Evolutionary conservation across 2,113 vertebrate species (phyloP), one percentile per base, ranked within the genome.

Genomic region (Struthidea cinerea): DNA sequence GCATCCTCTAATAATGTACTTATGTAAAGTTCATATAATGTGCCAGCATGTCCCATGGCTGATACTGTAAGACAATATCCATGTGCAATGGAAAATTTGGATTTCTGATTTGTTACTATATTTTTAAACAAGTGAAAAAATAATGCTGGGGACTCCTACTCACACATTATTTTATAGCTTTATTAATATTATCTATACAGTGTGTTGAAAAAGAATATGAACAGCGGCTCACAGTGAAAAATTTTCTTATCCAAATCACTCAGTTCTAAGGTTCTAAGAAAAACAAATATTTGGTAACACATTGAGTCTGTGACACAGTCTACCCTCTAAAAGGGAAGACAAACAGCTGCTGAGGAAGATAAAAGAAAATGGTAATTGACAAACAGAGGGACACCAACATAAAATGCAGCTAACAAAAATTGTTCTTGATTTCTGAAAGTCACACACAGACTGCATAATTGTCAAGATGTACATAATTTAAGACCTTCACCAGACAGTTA

Each of bases 261-360:
- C 53, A 33, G 33, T 88, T 89, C 67, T 78, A 64, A 87, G 75
- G 47, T 93, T 96, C 64, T 64, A 87, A 70, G 80, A 89, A 95
- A 96, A 96, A 65, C 39, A 96, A 96, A 88, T 96, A 97, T 93
- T 95, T 94, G 76, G 39, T 86, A 91, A 91, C 32, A 89, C 37
- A 85, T 37, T 68, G 59, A 68, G 17, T 68, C 60, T 89, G 46
- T 89, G 90, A 92, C 88, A 80, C 27, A 56, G 80, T 70, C 59
- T 78, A 67, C 32, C 26, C 42, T 89, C 57, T 92, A 69, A 94
- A 97, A 95, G 53, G 22, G 86, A 89, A 93, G 84, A 76, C n/a
- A 87, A 96, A 93, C 93, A 95, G 56, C 95, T 97, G 95, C 88
- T 24, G 53, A 87, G 67, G 73, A 91, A 94, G 93, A 94, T 90